Evolutionary conservation across 2,888 invertebrate species (phyloP).

Genomic region (Ypsolopha sequella): DNA sequence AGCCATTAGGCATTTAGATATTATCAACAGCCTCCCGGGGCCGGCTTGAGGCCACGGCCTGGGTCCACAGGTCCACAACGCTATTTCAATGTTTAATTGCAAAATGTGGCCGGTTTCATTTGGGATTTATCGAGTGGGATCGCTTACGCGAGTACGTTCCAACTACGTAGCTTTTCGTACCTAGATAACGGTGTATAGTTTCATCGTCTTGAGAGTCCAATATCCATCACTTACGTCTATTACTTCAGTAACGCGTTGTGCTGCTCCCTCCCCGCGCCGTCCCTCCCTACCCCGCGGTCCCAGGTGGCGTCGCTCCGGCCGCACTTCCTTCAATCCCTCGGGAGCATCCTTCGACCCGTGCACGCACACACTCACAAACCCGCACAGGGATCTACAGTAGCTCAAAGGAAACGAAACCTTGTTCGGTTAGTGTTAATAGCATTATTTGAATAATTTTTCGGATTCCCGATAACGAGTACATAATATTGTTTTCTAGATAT

Average conservation of each 20-base stretch:
- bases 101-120: constrained; percentile 55
- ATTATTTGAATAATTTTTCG: neutral
- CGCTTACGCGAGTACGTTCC: neutral
- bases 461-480: neutral
- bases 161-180: neutral
- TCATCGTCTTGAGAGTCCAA: constrained; percentile 1
- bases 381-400: constrained; percentile 1
- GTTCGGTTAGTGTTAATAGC: neutral
- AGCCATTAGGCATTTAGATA: constrained; percentile 73
- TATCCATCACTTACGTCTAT: constrained; percentile 26
- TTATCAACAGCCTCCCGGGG: constrained; percentile 61
- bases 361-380: constrained; percentile 24
- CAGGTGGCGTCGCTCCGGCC: constrained; percentile 61
- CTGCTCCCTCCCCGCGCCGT: constrained; percentile 19
- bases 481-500: neutral
- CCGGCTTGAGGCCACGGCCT: constrained; percentile 47
- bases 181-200: neutral
- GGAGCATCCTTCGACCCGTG: constrained; percentile 42
- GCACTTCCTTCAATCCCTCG: constrained; percentile 59
- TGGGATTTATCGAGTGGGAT: constrained; percentile 16
- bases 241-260: constrained; percentile 22
- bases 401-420: constrained; percentile 3
- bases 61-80: constrained; percentile 12
- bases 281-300: constrained; percentile 42
- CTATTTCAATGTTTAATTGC: constrained; percentile 64